Base-by-base conservation (phyloP, 2,797 vertebrate species). In the Acrossocheilus fasciatus region DNA sequence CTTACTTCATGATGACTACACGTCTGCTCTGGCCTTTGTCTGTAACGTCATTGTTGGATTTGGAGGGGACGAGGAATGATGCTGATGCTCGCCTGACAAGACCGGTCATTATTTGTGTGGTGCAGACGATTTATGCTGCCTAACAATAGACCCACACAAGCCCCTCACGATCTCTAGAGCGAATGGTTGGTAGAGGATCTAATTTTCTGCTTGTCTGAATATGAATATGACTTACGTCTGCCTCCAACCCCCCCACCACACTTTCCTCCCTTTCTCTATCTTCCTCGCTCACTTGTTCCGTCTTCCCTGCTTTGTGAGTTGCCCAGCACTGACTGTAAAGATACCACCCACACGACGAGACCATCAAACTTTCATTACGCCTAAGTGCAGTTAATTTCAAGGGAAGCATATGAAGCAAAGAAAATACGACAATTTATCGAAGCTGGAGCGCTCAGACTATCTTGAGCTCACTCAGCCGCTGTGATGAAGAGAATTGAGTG, bases 151-250 rank as follows among this genome's bases (percentile, higher is more conserved):
- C 91, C 92, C 93, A 93, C 93, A 93, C 92, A 92, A 92, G 80
- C 62, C 81, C 83, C 89, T 85, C 87, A 91, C 91, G 87, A 92
- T 94, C 94, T 94, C 90, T 92, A 92, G 93, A 95, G 94, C 89
- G 92, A 93, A 93, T 92, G 91, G 91, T 93, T 91, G 92, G 91
- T 90, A 87, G 92, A 90, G 91, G 88, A 91, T 93, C 93, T 94
- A 94, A 96, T 96, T 95, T 96, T 96, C 95, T 96, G 94, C 95
- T 93, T 95, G 95, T 96, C 95, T 95, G 95, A 93, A 93, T 95
- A 92, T 87, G 83, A 92, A 93, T 92, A 92, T 95, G 94, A 95
- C 94, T 95, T 95, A 94, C 91, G 89, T 90, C 91, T 90, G 83
- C 88, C 86, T 89, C 92, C 89, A 91, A 92, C 90, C 92, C 87